phyloP scores from a whole-genome alignment of 2,888 invertebrate genomes.

The Schizotus pectinicornis region DNA sequence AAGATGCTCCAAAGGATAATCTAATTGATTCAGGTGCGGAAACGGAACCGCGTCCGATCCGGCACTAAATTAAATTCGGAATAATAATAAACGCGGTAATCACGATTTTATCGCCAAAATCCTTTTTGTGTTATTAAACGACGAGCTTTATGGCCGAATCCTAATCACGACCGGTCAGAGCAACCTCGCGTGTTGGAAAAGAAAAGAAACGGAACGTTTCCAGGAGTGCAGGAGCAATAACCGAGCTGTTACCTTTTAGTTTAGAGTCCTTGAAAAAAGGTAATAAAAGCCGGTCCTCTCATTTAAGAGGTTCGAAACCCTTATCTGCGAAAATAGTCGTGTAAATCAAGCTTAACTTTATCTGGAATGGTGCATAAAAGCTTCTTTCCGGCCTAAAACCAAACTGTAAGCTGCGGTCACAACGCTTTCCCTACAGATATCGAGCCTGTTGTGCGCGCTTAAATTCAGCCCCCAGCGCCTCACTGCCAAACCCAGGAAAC shows the following conservation, averaged over 20 bases:
- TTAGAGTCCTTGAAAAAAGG: constrained; percentile 10
- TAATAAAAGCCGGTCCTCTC: constrained; percentile 6
- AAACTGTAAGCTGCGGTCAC: neutral
- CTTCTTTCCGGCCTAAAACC: constrained; percentile 17
- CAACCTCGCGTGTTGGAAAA: too few relatives aligned
- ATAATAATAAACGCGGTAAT: too few relatives aligned
- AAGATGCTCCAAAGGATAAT: neutral
- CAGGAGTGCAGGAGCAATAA: neutral
- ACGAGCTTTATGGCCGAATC: too few relatives aligned
- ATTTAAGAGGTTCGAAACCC: constrained; percentile 27
- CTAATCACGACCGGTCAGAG: too few relatives aligned
- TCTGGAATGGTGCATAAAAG: constrained; percentile 41
- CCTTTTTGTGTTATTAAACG: too few relatives aligned
- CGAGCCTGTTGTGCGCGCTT: too few relatives aligned
- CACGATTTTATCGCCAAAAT: too few relatives aligned
- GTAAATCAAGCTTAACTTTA: constrained; percentile 44
- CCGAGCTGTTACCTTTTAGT: constrained; percentile 1
- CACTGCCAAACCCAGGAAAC: too few relatives aligned
- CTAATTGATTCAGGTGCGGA: neutral
- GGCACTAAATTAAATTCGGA: too few relatives aligned
- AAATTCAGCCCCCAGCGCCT: neutral
- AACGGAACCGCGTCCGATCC: too few relatives aligned
- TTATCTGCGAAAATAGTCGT: constrained; percentile 38
- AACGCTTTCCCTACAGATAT: too few relatives aligned
- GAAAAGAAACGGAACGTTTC: too few relatives aligned